These are phyloP conservation scores for Homalodisca vitripennis DNA, from an alignment of 1,140 invertebrate genomes.

Conservation along the genomic window DNA sequence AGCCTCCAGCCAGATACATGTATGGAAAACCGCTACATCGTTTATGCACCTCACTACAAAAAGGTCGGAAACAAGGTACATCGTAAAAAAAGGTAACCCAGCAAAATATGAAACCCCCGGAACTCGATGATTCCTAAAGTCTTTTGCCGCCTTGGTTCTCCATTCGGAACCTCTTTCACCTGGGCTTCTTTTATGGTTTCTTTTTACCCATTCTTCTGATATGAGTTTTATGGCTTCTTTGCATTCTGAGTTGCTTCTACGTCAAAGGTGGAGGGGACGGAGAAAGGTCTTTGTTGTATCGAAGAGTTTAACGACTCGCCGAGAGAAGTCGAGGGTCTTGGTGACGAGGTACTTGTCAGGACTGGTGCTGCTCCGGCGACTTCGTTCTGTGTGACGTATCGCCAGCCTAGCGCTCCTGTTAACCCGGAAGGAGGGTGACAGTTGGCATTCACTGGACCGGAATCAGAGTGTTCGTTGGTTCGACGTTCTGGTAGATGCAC, in stretches of 20 bases:
- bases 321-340: slow-evolving; percentile 27
- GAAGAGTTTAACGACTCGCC: slow-evolving; percentile 37
- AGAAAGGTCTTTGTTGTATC: slow-evolving; percentile 41
- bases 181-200: slow-evolving; percentile 85
- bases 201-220: slow-evolving; percentile 74
- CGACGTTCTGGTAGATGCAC: too few relatives aligned
- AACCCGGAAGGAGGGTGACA: too few relatives aligned
- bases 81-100: slow-evolving; percentile 95
- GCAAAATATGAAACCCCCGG: slow-evolving; percentile 88
- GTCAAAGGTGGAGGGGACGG: slow-evolving; percentile 50
- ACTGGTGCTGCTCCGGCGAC: slow-evolving; percentile 44
- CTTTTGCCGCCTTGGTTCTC: slow-evolving; percentile 93
- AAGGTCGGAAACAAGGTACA: slow-evolving; percentile 85
- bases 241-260: slow-evolving; percentile 49
- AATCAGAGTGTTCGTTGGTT: too few relatives aligned
- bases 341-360: too few relatives aligned
- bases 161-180: slow-evolving; percentile 81
- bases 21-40: slow-evolving; percentile 81
- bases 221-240: slow-evolving; percentile 64
- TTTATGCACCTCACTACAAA: slow-evolving; percentile 79
- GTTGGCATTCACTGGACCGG: too few relatives aligned
- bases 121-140: slow-evolving; percentile 93
- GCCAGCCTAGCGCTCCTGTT: slow-evolving; percentile 40
- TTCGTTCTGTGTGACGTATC: slow-evolving; percentile 38
- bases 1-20: slow-evolving; percentile 96